phyloP scores from a whole-genome alignment of 2,113 vertebrate genomes.

The Pangasianodon hypophthalmus region DNA sequence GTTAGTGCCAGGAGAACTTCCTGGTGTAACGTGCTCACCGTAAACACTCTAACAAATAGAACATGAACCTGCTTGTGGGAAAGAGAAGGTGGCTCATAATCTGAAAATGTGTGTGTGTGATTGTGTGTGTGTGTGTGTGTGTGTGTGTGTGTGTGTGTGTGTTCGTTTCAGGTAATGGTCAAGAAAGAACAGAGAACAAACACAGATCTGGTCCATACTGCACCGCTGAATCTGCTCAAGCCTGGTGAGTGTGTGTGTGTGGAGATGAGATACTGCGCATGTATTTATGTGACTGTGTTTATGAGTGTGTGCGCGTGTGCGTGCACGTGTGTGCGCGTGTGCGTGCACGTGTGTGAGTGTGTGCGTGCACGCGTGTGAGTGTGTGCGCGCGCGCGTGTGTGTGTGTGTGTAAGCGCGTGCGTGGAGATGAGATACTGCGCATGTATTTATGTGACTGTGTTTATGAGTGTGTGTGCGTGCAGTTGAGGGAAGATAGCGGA shows the following conservation, averaged over 20 bases:
- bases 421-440: constrained; percentile 15
- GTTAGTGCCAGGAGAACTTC: background rate
- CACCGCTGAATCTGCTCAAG: constrained; percentile 61
- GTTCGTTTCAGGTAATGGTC: constrained; percentile 69
- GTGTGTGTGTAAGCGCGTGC: constrained; percentile 50
- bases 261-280: constrained; percentile 21
- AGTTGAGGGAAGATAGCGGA: constrained; percentile 28
- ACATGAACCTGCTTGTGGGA: background rate
- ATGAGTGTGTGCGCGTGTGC: too few species aligned
- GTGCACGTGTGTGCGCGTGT: too few species aligned
- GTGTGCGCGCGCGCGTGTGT: too few species aligned
- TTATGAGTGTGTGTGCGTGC: constrained; percentile 23
- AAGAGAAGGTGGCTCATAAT: background rate
- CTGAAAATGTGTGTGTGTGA: background rate
- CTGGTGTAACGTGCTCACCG: background rate
- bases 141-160: constrained; percentile 21
- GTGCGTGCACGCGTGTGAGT: too few species aligned
- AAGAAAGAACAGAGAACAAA: constrained; percentile 68
- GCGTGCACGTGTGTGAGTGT: too few species aligned
- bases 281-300: constrained; percentile 19
- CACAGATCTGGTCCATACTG: constrained; percentile 62
- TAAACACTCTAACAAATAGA: background rate
- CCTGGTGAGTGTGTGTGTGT: constrained; percentile 62
- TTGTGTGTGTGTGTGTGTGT: constrained; percentile 27
- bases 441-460: constrained; percentile 20